phyloP scores from a whole-genome alignment of 64 coral and sea anemone genomes.

The Montipora sp. region DNA sequence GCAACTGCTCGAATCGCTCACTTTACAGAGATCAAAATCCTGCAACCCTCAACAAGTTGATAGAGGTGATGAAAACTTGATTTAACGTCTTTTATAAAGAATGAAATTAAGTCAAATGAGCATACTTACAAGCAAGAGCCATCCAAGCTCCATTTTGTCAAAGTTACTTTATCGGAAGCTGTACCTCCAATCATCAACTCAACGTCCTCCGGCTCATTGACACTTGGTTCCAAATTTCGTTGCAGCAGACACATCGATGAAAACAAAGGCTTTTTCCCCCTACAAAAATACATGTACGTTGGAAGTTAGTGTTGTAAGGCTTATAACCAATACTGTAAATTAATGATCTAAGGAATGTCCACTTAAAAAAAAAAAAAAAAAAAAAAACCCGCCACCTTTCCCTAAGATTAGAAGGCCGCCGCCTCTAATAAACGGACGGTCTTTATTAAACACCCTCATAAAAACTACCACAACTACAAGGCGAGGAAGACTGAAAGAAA shows the following conservation, averaged over 20 bases:
- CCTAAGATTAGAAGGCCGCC: too few relatives aligned
- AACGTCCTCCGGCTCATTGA: neutral
- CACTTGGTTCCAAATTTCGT: neutral
- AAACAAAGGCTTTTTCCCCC: neutral
- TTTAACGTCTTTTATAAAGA: neutral
- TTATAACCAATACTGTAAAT: too few relatives aligned
- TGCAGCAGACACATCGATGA: slow-evolving; percentile 44
- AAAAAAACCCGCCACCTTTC: too few relatives aligned
- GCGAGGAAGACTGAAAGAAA: too few relatives aligned
- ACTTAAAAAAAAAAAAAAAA: too few relatives aligned
- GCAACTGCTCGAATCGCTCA: too few relatives aligned
- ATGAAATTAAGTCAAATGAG: neutral
- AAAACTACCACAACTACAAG: too few relatives aligned
- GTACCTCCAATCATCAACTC: slow-evolving; percentile 27
- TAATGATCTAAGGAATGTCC: too few relatives aligned
- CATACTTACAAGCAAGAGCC: slow-evolving; percentile 36
- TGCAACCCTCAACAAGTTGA: neutral
- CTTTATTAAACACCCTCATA: too few relatives aligned
- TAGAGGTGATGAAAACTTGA: neutral
- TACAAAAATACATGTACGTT: neutral
- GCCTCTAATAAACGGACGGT: too few relatives aligned
- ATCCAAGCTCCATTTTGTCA: slow-evolving; percentile 60
- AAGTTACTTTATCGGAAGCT: neutral
- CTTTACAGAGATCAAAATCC: too few relatives aligned
- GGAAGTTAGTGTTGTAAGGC: neutral